Percentiles rank a stretch among this genome's conserved stretches.
Evolutionary conservation across 2,113 vertebrate genomes (phyloP).

Genomic region (mouse (Mus musculus)): GRCm39 chr5:98711001-98711500

Average conservation of each 20-base stretch:
- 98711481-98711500: neutral
- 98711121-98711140: neutral
- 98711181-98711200: neutral
- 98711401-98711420: neutral
- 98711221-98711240: neutral
- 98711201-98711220: neutral
- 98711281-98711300: neutral
- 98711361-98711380: neutral
- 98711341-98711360: neutral
- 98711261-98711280: neutral
- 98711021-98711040: conserved; percentile 57
- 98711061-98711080: conserved; percentile 51
- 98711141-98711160: neutral
- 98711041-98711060: conserved; percentile 49
- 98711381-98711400: neutral
- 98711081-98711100: conserved; percentile 9
- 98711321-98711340: neutral
- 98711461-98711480: neutral
- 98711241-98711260: conserved; percentile 14
- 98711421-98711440: neutral
- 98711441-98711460: neutral
- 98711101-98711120: neutral
- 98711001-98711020: conserved; percentile 60
- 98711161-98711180: neutral
- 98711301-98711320: neutral